These are phyloP conservation scores for Acanthurus lineatus DNA, from an alignment of 2,797 vertebrate species.

Conservation along the genomic window DNA sequence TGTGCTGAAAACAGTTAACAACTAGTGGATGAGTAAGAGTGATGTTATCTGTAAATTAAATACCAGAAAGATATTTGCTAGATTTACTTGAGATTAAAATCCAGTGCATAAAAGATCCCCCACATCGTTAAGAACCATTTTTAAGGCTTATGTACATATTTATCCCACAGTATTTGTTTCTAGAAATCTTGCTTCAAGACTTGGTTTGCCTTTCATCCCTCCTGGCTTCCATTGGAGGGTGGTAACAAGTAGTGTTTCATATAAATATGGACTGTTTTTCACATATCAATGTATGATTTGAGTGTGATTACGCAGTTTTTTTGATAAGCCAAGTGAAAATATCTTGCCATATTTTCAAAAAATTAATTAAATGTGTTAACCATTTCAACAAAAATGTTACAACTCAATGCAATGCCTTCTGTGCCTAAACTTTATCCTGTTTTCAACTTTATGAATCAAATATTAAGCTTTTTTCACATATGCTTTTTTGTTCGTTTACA, in stretches of 20 bases:
- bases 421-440: not conserved
- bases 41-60: too few relatives aligned
- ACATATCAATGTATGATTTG: slow-evolving; percentile 23
- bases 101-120: too few relatives aligned
- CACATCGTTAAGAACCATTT: too few relatives aligned
- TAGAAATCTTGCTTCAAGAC: not conserved
- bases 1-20: too few relatives aligned
- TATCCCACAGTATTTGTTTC: not conserved
- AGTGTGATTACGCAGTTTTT: slow-evolving; percentile 1
- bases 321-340: slow-evolving; percentile 2
- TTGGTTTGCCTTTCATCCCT: slow-evolving; percentile 15
- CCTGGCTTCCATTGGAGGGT: not conserved
- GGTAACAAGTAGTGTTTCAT: slow-evolving; percentile 26
- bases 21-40: too few relatives aligned
- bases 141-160: too few relatives aligned
- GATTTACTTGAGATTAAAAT: too few relatives aligned
- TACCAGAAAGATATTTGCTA: too few relatives aligned
- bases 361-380: not conserved
- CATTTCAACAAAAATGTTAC: not conserved
- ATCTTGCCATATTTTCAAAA: not conserved
- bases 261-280: slow-evolving; percentile 1
- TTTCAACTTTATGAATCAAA: not conserved
- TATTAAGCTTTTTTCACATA: too few relatives aligned
- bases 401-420: not conserved
- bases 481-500: too few relatives aligned